Percentiles rank a stretch among this genome's conserved stretches.
Evolutionary conservation across 2,113 vertebrate genomes (phyloP).

Genomic region (Callorhinus ursinus): DNA sequence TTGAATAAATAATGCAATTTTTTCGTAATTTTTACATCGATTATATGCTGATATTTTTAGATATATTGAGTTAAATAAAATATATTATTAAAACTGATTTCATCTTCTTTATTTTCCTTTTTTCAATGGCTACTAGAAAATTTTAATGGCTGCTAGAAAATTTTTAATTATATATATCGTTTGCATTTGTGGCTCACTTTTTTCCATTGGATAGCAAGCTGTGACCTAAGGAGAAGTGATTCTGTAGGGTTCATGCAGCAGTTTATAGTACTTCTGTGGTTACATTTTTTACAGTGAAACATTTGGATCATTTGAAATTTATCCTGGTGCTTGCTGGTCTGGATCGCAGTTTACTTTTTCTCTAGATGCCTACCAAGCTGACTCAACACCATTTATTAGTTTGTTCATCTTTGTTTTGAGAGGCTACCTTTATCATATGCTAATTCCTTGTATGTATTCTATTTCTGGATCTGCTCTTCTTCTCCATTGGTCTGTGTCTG

Average conservation of each 20-base stretch:
- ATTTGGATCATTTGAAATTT: slow-evolving; percentile 42
- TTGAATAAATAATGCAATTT: background rate
- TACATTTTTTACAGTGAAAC: background rate
- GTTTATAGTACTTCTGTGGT: background rate
- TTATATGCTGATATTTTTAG: slow-evolving; percentile 7
- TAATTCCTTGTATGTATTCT: background rate
- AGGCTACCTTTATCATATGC: background rate
- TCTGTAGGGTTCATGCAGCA: background rate
- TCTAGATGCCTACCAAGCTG: background rate
- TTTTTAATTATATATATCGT: background rate
- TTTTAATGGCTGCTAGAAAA: background rate
- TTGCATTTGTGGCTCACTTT: background rate
- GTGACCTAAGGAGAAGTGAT: background rate
- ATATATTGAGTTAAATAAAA: slow-evolving; percentile 3
- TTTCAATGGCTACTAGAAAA: background rate
- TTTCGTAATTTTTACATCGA: background rate
- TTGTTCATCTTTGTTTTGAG: slow-evolving; percentile 19
- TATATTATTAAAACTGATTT: background rate
- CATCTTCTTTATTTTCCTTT: background rate
- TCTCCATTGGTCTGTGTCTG: background rate
- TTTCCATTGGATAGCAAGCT: background rate
- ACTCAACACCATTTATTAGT: background rate
- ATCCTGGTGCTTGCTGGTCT: background rate
- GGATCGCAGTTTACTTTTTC: background rate
- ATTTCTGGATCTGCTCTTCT: background rate